Percentiles rank a stretch among this genome's conserved stretches.
Evolutionary conservation across 2,888 invertebrate genomes (phyloP).

Genomic region (Acanthococcus lagerstroemiae): DNA sequence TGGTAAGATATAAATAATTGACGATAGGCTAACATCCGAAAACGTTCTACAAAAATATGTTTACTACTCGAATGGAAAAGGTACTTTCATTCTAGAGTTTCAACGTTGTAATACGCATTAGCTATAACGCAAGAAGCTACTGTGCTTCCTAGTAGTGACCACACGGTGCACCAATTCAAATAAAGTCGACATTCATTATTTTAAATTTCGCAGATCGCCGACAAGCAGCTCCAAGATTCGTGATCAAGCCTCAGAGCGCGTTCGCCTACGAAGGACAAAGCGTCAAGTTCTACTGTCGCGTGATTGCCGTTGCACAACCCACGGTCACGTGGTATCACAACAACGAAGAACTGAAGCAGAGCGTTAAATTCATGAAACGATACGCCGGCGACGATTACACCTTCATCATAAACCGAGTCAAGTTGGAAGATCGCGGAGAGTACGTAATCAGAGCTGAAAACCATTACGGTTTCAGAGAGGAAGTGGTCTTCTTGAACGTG

Average conservation of each 20-base stretch:
- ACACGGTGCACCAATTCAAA: too few species aligned
- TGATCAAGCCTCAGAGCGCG: conserved; percentile 89
- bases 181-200: too few species aligned
- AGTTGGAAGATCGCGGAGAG: conserved; percentile 91
- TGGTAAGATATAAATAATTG: too few species aligned
- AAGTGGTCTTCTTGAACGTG: conserved; percentile 92
- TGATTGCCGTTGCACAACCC: conserved; percentile 88
- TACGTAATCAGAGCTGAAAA: conserved; percentile 95
- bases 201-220: conserved; percentile 74
- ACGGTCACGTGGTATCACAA: conserved; percentile 93
- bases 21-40: too few species aligned
- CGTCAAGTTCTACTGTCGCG: conserved; percentile 92
- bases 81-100: too few species aligned
- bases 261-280: conserved; percentile 96
- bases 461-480: conserved; percentile 89
- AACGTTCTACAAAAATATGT: too few species aligned
- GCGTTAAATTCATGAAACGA: conserved; percentile 98
- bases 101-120: too few species aligned
- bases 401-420: conserved; percentile 92
- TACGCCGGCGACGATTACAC: conserved; percentile 93
- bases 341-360: conserved; percentile 85
- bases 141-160: too few species aligned
- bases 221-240: conserved; percentile 96
- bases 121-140: too few species aligned
- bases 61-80: too few species aligned